Evolutionary conservation across 2,888 invertebrate genomes (phyloP).

Genomic region (Synergus umbraculus): DNA sequence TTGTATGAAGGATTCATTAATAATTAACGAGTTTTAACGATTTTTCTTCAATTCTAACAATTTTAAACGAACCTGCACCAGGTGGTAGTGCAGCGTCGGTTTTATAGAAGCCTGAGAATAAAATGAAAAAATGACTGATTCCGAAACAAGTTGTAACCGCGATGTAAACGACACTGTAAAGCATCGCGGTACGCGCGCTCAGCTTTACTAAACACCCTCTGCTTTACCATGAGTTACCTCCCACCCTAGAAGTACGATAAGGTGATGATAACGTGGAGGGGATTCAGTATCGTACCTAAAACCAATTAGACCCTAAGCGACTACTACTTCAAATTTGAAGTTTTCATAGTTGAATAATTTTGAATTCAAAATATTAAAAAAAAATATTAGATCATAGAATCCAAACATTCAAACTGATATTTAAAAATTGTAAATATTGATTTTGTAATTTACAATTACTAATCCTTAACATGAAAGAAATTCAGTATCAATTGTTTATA

Average conservation of each 20-base stretch:
- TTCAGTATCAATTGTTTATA: too few species aligned
- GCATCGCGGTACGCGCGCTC: constrained; percentile 74
- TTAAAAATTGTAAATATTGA: too few species aligned
- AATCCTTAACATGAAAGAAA: too few species aligned
- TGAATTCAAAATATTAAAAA: too few species aligned
- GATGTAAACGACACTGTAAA: constrained; percentile 67
- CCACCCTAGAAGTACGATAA: constrained; percentile 21
- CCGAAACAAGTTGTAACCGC: constrained; percentile 62
- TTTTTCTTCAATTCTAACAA: background rate
- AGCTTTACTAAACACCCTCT: constrained; percentile 67
- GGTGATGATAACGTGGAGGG: constrained; percentile 7
- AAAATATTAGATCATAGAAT: too few species aligned
- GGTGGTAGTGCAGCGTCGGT: constrained; percentile 70
- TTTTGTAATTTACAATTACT: too few species aligned
- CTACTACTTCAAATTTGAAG: too few species aligned
- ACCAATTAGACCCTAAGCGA: background rate
- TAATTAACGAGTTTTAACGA: background rate
- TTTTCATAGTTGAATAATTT: too few species aligned
- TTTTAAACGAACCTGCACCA: constrained; percentile 69
- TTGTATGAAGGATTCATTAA: background rate
- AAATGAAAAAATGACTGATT: constrained; percentile 51
- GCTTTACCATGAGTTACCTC: constrained; percentile 56
- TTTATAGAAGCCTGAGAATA: constrained; percentile 51
- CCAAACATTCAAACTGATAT: too few species aligned
- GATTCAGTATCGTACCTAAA: constrained; percentile 28